Percentiles rank a stretch among this genome's conserved stretches.
These are phyloP conservation scores for Apodemia hepburni DNA, from an alignment of 2,888 invertebrate species.

Conservation along the genomic window DNA sequence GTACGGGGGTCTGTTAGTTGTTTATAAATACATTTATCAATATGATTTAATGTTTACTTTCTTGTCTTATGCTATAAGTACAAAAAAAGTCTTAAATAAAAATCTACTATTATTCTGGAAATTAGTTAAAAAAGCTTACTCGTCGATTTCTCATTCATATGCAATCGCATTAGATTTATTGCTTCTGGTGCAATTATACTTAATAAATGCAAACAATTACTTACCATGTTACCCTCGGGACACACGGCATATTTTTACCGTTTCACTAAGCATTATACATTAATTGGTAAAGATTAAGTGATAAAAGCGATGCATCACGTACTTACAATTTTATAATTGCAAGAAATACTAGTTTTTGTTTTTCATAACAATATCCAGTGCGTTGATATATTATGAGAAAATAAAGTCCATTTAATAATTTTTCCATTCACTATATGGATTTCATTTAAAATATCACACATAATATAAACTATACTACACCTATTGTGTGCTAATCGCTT, in stretches of 20 bases:
- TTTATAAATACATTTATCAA: no score
- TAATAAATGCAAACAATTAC: conserved; percentile 50
- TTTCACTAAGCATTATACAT: conserved; percentile 42
- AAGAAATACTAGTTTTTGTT: conserved; percentile 13
- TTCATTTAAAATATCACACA: not conserved
- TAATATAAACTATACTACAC: not conserved
- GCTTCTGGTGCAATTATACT: conserved; percentile 37
- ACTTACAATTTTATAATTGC: conserved; percentile 30
- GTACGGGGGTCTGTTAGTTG: no score
- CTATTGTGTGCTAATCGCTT: not conserved
- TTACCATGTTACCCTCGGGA: conserved; percentile 38
- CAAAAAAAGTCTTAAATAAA: no score
- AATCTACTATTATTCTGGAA: no score
- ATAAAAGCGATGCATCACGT: conserved; percentile 45
- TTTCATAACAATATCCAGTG: not conserved
- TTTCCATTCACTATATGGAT: not conserved
- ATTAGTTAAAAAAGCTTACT: no score
- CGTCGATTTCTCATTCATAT: not conserved
- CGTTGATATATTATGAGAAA: conserved; percentile 10
- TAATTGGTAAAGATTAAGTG: conserved; percentile 50
- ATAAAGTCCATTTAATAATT: not conserved
- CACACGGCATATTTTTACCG: conserved; percentile 35
- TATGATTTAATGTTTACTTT: no score
- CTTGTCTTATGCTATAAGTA: no score
- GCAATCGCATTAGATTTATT: conserved; percentile 35